These are phyloP conservation scores for Trachymyrmex septentrionalis DNA, from an alignment of 1,140 invertebrate genomes.

Conservation along the genomic window DNA sequence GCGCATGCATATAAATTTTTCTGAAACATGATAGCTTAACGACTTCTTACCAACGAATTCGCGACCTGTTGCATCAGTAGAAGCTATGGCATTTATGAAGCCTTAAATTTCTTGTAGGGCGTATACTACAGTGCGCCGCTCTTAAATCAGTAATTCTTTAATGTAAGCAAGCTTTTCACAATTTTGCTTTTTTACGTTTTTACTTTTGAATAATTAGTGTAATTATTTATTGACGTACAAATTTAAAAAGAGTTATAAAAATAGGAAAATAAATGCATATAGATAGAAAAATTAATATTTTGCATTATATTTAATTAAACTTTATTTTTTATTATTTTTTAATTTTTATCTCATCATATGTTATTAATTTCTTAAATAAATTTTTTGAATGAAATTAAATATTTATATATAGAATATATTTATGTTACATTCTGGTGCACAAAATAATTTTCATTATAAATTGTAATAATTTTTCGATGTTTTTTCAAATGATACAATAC, in stretches of 20 bases:
- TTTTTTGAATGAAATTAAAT: background rate
- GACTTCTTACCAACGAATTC: conserved; percentile 61
- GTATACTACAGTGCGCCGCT: conserved; percentile 64
- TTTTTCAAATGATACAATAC: background rate
- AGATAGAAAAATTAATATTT: background rate
- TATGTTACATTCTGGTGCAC: background rate
- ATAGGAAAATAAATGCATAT: background rate
- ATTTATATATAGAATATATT: background rate
- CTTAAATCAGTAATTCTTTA: conserved; percentile 74
- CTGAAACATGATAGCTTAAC: conserved; percentile 60
- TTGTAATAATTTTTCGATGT: background rate
- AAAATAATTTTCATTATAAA: conserved; percentile 30
- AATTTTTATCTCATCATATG: background rate
- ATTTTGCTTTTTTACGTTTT: background rate
- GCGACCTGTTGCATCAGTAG: conserved; percentile 53
- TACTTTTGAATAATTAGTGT: background rate
- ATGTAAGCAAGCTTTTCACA: background rate
- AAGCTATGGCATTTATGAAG: conserved; percentile 80
- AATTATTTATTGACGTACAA: background rate
- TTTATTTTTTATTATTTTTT: background rate
- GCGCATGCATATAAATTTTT: conserved; percentile 52
- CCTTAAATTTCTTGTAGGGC: conserved; percentile 79
- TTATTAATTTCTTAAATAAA: background rate
- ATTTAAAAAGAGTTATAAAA: background rate
- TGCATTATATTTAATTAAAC: background rate